Percentiles rank a stretch among this genome's conserved stretches.
These are phyloP conservation scores for Ormyrus thymus DNA, from an alignment of 2,888 invertebrate species.

Conservation along the genomic window DNA sequence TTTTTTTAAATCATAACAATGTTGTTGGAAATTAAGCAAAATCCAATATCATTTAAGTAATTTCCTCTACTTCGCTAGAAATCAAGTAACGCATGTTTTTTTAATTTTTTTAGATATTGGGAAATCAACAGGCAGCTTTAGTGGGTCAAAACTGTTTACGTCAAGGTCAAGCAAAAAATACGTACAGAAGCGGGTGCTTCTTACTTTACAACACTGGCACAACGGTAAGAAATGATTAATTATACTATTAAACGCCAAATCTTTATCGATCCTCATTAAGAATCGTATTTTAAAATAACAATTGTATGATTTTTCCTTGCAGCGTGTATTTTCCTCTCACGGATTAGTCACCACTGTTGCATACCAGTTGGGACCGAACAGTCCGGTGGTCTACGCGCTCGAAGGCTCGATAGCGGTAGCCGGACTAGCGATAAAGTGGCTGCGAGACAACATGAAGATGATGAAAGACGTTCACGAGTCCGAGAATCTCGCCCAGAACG, in stretches of 20 bases:
- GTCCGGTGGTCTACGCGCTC: constrained; percentile 91
- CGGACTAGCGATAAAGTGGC: constrained; percentile 94
- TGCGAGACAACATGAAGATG: constrained; percentile 92
- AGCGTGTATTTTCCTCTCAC: constrained; percentile 89
- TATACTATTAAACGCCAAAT: no score
- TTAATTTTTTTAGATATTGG: constrained; percentile 81
- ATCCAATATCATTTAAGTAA: no score
- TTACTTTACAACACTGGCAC: constrained; percentile 95
- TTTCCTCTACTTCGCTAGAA: no score
- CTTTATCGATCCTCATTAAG: no score
- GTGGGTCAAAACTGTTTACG: constrained; percentile 93
- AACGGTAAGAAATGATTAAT: neutral
- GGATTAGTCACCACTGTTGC: constrained; percentile 94
- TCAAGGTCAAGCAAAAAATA: constrained; percentile 94
- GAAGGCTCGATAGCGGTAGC: constrained; percentile 97
- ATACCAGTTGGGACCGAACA: constrained; percentile 89
- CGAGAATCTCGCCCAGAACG: constrained; percentile 84
- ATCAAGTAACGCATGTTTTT: neutral
- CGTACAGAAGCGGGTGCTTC: constrained; percentile 96
- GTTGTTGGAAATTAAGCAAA: no score
- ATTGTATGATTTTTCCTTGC: constrained; percentile 33
- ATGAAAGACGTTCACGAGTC: constrained; percentile 84
- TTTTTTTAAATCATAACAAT: no score
- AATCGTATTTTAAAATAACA: no score
- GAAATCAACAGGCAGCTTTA: constrained; percentile 96